phyloP scores from a whole-genome alignment of 2,888 invertebrate species.

The Meganola albula region DNA sequence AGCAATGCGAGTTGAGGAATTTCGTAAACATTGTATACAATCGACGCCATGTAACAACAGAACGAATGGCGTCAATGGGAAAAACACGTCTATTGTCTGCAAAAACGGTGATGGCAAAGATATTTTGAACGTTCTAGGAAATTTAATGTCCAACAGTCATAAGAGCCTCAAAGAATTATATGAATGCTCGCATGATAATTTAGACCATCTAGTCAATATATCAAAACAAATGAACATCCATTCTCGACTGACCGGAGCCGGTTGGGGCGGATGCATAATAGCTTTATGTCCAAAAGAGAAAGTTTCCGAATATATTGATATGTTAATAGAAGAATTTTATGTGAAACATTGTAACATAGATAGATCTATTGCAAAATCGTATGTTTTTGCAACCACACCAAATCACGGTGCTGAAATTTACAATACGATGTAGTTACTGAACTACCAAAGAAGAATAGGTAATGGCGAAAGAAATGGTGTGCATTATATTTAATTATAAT shows the following conservation, averaged over 20 bases:
- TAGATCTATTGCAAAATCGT: constrained; percentile 70
- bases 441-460: constrained; percentile 52
- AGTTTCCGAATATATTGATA: constrained; percentile 81
- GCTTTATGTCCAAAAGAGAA: constrained; percentile 84
- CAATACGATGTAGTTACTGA: constrained; percentile 37
- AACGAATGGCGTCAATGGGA: constrained; percentile 21
- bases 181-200: constrained; percentile 93
- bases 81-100: constrained; percentile 30
- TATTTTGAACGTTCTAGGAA: constrained; percentile 80
- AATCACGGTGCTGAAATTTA: constrained; percentile 81
- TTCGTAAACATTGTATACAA: constrained; percentile 80
- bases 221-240: constrained; percentile 84
- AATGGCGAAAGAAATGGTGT: constrained; percentile 19
- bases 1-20: constrained; percentile 88
- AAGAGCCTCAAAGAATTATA: constrained; percentile 89
- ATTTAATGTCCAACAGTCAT: constrained; percentile 93
- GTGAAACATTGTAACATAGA: constrained; percentile 70
- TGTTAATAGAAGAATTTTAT: constrained; percentile 84
- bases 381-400: constrained; percentile 87
- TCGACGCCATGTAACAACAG: constrained; percentile 38
- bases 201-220: constrained; percentile 88
- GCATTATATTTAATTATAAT: no score
- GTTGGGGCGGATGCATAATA: constrained; percentile 99
- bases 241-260: constrained; percentile 97
- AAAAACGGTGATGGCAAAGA: constrained; percentile 37